Conservation (phyloP, 1,140 invertebrate genomes). For the Bilobella aurantiaca region DNA sequence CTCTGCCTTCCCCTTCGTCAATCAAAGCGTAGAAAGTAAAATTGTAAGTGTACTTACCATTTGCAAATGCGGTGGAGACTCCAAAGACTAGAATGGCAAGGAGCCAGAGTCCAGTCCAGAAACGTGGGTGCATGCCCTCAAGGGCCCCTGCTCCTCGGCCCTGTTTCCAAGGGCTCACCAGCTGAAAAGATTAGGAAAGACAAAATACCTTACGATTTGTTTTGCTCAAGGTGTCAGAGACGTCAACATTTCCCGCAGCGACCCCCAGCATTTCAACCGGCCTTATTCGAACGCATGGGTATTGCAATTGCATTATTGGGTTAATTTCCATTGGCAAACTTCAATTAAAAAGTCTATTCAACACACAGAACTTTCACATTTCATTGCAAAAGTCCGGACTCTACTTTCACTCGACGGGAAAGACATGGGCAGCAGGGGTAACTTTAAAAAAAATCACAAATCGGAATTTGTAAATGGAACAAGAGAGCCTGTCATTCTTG, state of each 20-base stretch:
- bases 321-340: not conserved
- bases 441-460: too few relatives aligned
- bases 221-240: not conserved
- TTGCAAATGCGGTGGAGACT: conserved; percentile 27
- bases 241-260: not conserved
- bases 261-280: not conserved
- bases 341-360: too few relatives aligned
- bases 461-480: too few relatives aligned
- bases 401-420: too few relatives aligned
- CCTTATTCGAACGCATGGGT: too few relatives aligned
- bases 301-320: not conserved
- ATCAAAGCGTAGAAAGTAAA: not conserved
- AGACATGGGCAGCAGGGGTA: too few relatives aligned
- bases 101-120: conserved; percentile 32
- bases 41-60: conserved; percentile 30
- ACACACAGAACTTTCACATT: too few relatives aligned
- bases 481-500: too few relatives aligned
- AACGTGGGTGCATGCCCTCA: conserved; percentile 33
- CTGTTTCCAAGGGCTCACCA: not conserved
- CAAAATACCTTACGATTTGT: conserved; percentile 3
- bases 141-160: conserved; percentile 19
- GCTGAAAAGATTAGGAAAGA: conserved; percentile 10
- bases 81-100: conserved; percentile 33
- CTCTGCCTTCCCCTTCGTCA: not conserved
- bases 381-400: too few relatives aligned